These are phyloP conservation scores for Protosalanx chinensis DNA, from an alignment of 2,797 vertebrate genomes.

Conservation along the genomic window DNA sequence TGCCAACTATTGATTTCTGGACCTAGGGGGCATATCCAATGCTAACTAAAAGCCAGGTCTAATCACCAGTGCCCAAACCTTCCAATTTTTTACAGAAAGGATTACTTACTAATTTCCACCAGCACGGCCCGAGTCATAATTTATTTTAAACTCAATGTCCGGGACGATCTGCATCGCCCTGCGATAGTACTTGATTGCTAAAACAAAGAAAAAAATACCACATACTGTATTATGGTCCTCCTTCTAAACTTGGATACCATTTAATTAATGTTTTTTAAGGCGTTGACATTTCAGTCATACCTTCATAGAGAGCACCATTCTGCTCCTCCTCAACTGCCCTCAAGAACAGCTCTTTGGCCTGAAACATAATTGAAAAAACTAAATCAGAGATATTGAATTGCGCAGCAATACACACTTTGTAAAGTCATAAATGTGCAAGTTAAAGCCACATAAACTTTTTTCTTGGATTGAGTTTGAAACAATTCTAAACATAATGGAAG, in stretches of 20 bases:
- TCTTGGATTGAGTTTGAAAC: no score
- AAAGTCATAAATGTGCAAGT: neutral
- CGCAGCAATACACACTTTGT: neutral
- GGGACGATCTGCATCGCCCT: constrained; percentile 97
- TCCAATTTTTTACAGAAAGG: no score
- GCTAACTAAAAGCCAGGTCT: no score
- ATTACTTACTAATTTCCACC: constrained; percentile 85
- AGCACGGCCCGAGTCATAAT: constrained; percentile 86
- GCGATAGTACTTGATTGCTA: constrained; percentile 99
- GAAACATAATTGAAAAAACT: constrained; percentile 40
- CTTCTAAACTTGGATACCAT: no score
- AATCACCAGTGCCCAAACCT: no score
- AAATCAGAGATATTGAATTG: constrained; percentile 25
- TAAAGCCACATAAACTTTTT: neutral
- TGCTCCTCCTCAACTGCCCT: constrained; percentile 94
- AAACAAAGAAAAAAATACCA: constrained; percentile 35
- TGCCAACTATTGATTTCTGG: no score
- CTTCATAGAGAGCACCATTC: constrained; percentile 96
- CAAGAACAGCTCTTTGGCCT: constrained; percentile 95
- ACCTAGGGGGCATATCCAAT: no score
- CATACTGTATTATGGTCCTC: no score
- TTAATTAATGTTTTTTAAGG: no score
- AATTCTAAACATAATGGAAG: no score
- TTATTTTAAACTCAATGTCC: constrained; percentile 97
- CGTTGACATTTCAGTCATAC: constrained; percentile 53